Evolutionary conservation across 1,140 invertebrate genomes (phyloP), one percentile per base, ranked within the genome.

Genomic region (Sinonovacula constricta): DNA sequence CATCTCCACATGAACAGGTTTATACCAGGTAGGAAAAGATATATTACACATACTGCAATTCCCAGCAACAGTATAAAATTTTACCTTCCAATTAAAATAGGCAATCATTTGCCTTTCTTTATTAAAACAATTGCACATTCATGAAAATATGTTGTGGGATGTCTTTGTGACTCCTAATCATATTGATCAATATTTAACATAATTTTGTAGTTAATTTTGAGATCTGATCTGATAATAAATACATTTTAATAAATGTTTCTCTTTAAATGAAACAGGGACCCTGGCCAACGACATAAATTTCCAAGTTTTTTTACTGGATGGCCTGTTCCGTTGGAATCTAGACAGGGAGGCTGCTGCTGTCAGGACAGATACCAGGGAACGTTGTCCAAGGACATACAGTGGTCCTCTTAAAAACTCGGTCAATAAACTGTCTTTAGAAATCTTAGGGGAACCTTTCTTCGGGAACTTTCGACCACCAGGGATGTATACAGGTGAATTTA

Each of bases 241-340:
- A n/a, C n/a, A n/a, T n/a, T n/a, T n/a, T n/a, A n/a, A n/a, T n/a
- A n/a, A n/a, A 45, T 45, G 39, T 7, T 18, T 45, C 18, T 45
- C 18, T 7, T 45, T n/a, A 18, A 30, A 22, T 51, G n/a, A 10
- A 34, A 51, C 34, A 80, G 78, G 84, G 4, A 80, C 68, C 45
- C 66, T 39, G 54, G 82, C 82, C 1, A 83, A 54, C 31, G 80
- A 72, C 49, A 45, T 70, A 15, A 63, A 85, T 45, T 85, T 82
- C 36, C 84, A 85, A 45, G 80, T 69, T 1, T 84, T 75, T 53
- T 53, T 84, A 33, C 26, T 83, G 45, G 82, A 85, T 34, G 84
- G 84, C 14, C 24, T 84, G n/a, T 14, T 67, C 0, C 33, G 78
- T 5, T 85, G 84, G 82, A 84, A 85, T 62, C 53, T 68, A 22